These are phyloP conservation scores for Pyrrhura leucotis DNA, from an alignment of 2,797 vertebrate genomes.

Conservation along the genomic window DNA sequence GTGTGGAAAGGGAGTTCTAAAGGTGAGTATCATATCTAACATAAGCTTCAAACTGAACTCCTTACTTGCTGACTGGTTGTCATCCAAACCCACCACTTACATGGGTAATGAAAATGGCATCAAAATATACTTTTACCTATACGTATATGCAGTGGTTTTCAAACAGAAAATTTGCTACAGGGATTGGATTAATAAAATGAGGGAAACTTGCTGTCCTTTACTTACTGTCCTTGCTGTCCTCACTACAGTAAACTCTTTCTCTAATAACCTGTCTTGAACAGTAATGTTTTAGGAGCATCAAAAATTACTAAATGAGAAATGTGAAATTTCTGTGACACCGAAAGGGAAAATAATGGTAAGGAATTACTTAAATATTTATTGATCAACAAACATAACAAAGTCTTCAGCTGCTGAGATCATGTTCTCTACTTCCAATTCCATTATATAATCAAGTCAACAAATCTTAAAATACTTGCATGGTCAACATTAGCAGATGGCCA, in stretches of 20 bases:
- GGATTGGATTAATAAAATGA: not conserved
- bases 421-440: not conserved
- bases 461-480: not conserved
- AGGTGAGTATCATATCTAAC: not conserved
- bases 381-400: not conserved
- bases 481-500: constrained; percentile 49
- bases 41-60: not conserved
- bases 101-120: not conserved
- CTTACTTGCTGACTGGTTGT: not conserved
- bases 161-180: not conserved
- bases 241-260: not conserved
- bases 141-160: not conserved
- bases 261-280: not conserved
- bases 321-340: not conserved
- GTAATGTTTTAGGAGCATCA: not conserved
- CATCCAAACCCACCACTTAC: not conserved
- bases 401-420: not conserved
- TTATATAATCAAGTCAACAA: not conserved
- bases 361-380: not conserved
- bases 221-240: not conserved
- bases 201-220: not conserved
- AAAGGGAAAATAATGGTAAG: not conserved
- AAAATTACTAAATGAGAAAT: not conserved
- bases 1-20: not conserved
- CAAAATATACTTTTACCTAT: not conserved